A percentile compares a stretch with the other conserved stretches of the same genome.
Conservation (phyloP, 1,140 invertebrate genomes). For the Eriocheir sinensis region DNA sequence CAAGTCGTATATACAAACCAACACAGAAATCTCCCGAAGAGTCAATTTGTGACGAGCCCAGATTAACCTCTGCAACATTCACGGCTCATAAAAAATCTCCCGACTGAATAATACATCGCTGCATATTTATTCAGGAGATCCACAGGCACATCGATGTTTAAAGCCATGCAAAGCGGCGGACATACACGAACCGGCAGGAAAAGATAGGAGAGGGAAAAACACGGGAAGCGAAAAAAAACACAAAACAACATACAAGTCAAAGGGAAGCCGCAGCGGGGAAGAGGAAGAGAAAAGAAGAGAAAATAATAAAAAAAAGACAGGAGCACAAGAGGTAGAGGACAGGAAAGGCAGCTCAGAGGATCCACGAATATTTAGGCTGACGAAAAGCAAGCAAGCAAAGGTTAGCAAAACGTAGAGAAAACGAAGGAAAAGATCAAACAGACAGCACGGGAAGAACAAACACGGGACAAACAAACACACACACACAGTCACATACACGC, state of each 20-base stretch:
- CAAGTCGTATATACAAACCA: background rate
- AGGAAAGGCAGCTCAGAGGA: background rate
- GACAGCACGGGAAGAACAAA: background rate
- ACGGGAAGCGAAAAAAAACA: background rate
- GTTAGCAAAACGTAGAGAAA: background rate
- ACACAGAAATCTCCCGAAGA: background rate
- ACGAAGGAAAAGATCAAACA: background rate
- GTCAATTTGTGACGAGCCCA: background rate
- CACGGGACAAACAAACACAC: background rate
- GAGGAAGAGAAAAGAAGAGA: background rate
- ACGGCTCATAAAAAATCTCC: background rate
- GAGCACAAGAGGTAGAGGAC: background rate
- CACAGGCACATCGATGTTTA: background rate
- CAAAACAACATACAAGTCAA: too few relatives aligned
- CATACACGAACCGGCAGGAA: too few relatives aligned
- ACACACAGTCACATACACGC: too few relatives aligned
- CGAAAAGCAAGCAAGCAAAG: background rate
- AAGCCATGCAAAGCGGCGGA: background rate
- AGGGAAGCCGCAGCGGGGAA: too few relatives aligned
- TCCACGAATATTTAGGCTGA: too few relatives aligned
- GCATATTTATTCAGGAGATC: background rate
- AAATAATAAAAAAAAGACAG: background rate
- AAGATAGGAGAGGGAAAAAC: too few relatives aligned
- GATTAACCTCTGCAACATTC: background rate
- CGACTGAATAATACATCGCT: background rate